Conservation (phyloP, 2,797 vertebrate species). For the Chelonia mydas region DNA sequence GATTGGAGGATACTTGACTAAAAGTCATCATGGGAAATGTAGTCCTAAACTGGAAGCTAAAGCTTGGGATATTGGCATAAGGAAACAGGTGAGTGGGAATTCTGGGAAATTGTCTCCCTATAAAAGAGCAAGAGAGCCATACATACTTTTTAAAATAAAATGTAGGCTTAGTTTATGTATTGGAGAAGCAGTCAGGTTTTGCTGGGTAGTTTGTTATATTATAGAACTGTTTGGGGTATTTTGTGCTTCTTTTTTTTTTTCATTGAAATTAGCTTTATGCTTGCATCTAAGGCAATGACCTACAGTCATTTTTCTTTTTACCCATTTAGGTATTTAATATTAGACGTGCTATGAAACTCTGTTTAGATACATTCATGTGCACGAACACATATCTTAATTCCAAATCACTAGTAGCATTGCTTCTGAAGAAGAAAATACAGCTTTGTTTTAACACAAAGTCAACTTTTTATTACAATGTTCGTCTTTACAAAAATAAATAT, state of each 20-base stretch:
- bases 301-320: background rate
- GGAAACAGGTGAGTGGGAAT: fast-evolving
- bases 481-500: background rate
- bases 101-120: background rate
- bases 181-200: fast-evolving
- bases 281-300: background rate
- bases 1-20: background rate
- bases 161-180: fast-evolving
- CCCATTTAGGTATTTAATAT: fast-evolving
- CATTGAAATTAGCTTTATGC: background rate
- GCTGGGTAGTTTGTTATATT: background rate
- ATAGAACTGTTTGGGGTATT: background rate
- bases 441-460: background rate
- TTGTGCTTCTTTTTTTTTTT: background rate
- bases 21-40: background rate
- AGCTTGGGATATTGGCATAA: fast-evolving
- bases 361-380: fast-evolving
- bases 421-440: background rate
- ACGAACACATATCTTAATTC: fast-evolving
- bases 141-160: background rate
- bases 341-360: fast-evolving
- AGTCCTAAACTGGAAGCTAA: background rate
- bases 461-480: background rate
- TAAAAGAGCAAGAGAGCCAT: background rate
- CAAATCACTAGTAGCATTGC: background rate